Percentiles rank a stretch among this genome's conserved stretches.
Conservation (phyloP, 2,888 invertebrate genomes). For the Drosophila greeni region DNA sequence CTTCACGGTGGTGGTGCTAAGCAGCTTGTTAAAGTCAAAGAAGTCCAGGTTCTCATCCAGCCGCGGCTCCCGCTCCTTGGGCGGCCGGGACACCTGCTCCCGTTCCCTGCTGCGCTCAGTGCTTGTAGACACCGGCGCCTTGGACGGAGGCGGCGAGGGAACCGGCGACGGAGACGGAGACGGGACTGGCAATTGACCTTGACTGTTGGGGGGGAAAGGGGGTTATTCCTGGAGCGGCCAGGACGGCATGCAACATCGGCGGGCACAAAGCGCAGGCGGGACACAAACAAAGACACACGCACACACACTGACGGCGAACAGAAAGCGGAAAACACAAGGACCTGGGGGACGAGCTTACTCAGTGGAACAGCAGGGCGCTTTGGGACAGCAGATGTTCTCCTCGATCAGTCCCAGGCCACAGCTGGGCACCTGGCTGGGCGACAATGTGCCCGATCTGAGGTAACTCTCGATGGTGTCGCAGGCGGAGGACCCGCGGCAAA, state of each 20-base stretch:
- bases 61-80: slow-evolving; percentile 7
- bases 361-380: slow-evolving; percentile 18
- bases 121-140: background rate
- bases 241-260: slow-evolving; percentile 36
- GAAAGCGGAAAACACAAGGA: background rate
- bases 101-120: slow-evolving; percentile 8
- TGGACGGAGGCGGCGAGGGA: background rate
- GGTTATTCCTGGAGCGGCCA: slow-evolving; percentile 6
- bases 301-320: background rate
- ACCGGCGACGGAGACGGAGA: background rate
- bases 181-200: background rate
- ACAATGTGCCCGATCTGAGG: slow-evolving; percentile 6
- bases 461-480: slow-evolving; percentile 49
- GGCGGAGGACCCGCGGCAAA: slow-evolving; percentile 56
- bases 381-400: slow-evolving; percentile 34
- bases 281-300: slow-evolving; percentile 1
- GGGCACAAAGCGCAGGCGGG: slow-evolving; percentile 23
- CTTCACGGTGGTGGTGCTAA: slow-evolving; percentile 21
- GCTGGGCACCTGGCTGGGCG: slow-evolving; percentile 31
- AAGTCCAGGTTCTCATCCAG: slow-evolving; percentile 20
- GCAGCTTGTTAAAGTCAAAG: slow-evolving; percentile 33
- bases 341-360: slow-evolving; percentile 14
- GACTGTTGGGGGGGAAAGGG: slow-evolving; percentile 4
- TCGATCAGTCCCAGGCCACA: slow-evolving; percentile 23
- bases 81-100: background rate